Evolutionary conservation across 2,888 invertebrate genomes (phyloP), one percentile per base, ranked within the genome.

Genomic region (Geotrupes spiniger): DNA sequence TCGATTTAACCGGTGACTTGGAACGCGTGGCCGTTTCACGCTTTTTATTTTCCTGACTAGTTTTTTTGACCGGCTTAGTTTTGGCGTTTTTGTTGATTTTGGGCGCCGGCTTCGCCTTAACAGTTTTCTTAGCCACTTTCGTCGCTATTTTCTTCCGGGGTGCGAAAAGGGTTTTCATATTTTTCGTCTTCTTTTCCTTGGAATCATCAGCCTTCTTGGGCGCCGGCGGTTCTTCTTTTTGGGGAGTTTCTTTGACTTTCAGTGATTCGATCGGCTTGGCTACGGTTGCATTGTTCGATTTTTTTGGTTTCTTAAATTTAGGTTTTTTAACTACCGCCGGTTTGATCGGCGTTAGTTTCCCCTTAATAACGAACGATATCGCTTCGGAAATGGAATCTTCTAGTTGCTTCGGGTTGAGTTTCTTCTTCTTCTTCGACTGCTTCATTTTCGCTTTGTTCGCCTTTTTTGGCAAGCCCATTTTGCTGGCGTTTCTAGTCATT

Each of bases 281-380:
- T 44, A 60, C 58, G 29, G 63, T 62, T 14, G 49, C 48, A 16
- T 58, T 49, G 11, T 49, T 59, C 1, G 52, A 45, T 43, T 60
- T 64, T 15, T 46, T 62, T 41, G 46, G 41, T 52, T 39, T 49
- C 14, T 50, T 50, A 29, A 50, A 46, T 29, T 45, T 42, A 1
- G 42, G 16, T 11, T 46, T 41, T 16, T 42, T 36, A 31, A 56
- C 51, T 10, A 42, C 27, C 27, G 57, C 60, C 21, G 67, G 60
- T 53, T 68, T 66, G 10, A 68, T 63, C 2, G 69, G 69, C 2
- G 69, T 67, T 16, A 70, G 49, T 58, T 73, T 68, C 25, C 70
- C 71, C 54, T 70, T 69, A 17, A 71, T 70, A n/a, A 71, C 71
- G 51, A 70, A 71, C 2, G 71, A 68, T 48, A 72, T 71, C 2